Conservation (phyloP, 2,113 vertebrate species). For the Martes martes region DNA sequence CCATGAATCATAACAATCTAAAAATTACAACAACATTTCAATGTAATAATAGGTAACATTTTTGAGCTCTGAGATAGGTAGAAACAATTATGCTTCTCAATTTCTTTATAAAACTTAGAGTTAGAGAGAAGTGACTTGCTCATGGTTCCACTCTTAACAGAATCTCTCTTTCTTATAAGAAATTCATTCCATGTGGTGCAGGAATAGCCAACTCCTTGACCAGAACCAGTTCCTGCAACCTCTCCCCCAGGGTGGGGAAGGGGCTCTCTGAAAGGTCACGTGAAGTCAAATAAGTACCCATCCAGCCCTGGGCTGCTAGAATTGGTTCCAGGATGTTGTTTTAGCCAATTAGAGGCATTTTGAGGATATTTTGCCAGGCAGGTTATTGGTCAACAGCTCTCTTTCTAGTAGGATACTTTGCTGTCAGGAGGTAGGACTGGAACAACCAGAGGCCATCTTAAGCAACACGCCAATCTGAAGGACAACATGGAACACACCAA, state of each 20-base stretch:
- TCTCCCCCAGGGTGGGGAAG: not conserved
- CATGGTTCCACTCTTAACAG: not conserved
- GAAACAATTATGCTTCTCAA: not conserved
- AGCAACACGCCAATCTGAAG: not conserved
- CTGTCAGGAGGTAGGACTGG: not conserved
- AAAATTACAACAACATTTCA: conserved; percentile 9
- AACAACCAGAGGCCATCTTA: not conserved
- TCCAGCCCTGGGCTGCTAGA: not conserved
- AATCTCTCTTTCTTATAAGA: not conserved
- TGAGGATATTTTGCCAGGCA: not conserved
- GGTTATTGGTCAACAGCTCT: not conserved
- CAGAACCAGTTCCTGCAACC: not conserved
- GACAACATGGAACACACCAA: not conserved
- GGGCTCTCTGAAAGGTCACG: not conserved
- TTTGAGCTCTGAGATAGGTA: not conserved
- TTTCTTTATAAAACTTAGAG: not conserved
- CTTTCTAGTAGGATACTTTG: not conserved
- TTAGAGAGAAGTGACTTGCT: not conserved
- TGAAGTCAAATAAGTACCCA: not conserved
- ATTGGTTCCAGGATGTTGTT: not conserved
- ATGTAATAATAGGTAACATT: not conserved
- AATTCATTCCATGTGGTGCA: not conserved
- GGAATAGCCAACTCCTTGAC: not conserved
- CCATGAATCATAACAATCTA: not conserved
- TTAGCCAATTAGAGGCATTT: not conserved